Conservation (phyloP, 2,888 invertebrate species). For the Xestia ashworthii region DNA sequence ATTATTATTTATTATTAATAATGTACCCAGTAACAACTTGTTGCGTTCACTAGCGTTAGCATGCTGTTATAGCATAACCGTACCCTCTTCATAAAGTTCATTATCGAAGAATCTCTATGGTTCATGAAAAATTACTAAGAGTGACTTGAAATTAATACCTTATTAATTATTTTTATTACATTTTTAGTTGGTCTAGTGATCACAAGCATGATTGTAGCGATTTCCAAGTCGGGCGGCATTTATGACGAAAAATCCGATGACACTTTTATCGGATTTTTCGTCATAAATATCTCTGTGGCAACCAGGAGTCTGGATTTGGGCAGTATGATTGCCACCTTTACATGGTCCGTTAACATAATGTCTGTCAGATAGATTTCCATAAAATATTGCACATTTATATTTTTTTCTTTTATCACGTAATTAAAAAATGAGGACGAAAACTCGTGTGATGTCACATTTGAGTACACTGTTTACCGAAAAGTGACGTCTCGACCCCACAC, state of each 20-base stretch:
- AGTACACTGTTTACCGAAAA: too few species aligned
- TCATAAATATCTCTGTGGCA: not conserved
- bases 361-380: too few species aligned
- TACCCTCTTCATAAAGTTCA: not conserved
- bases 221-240: not conserved
- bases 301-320: not conserved
- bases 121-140: not conserved
- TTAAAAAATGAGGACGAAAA: too few species aligned
- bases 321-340: too few species aligned
- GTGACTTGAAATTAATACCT: not conserved
- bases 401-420: too few species aligned
- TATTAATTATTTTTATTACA: not conserved
- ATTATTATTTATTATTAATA: too few species aligned
- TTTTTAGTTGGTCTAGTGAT: not conserved
- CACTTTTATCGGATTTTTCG: not conserved
- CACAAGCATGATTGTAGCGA: not conserved
- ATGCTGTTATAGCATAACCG: not conserved
- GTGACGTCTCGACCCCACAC: too few species aligned
- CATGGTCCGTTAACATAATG: too few species aligned
- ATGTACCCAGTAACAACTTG: not conserved
- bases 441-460: too few species aligned
- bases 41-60: not conserved
- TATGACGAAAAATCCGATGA: too few species aligned
- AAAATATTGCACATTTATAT: too few species aligned
- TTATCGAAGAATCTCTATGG: not conserved